These are phyloP conservation scores for Burhinus oedicnemus DNA, from an alignment of 2,113 vertebrate genomes.

Conservation along the genomic window DNA sequence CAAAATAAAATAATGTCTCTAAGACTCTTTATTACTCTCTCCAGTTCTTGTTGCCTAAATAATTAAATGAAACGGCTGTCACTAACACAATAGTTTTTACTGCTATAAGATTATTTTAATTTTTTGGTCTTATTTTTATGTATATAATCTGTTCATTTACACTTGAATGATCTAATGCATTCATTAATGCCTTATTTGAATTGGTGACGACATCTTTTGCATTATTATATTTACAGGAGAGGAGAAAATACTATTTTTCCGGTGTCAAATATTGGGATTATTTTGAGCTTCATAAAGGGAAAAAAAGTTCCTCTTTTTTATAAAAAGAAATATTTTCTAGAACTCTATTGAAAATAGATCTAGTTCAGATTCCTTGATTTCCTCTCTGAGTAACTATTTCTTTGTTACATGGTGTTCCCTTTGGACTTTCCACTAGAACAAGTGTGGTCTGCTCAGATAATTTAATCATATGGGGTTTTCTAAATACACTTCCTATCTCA, in stretches of 20 bases:
- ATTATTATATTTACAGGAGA: not conserved
- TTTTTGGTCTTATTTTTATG: not conserved
- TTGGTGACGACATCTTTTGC: not conserved
- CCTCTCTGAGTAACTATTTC: not conserved
- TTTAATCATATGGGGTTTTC: not conserved
- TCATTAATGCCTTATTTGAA: conserved; percentile 12
- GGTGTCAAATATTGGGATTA: not conserved
- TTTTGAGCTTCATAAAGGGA: not conserved
- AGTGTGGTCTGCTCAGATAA: not conserved
- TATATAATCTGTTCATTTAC: not conserved
- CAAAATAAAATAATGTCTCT: not conserved
- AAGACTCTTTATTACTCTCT: not conserved
- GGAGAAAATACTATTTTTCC: not conserved
- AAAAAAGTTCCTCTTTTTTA: not conserved
- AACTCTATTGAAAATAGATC: not conserved
- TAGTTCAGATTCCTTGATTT: not conserved
- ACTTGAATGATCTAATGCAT: not conserved
- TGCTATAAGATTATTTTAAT: not conserved
- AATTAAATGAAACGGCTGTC: not conserved
- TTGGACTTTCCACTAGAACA: not conserved
- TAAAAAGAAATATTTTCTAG: not conserved
- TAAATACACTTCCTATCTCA: not conserved
- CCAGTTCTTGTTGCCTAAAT: not conserved
- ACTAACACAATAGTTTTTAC: not conserved
- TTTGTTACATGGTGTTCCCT: not conserved